These are phyloP conservation scores for Furcifer pardalis DNA, from an alignment of 2,797 vertebrate species.

Conservation along the genomic window DNA sequence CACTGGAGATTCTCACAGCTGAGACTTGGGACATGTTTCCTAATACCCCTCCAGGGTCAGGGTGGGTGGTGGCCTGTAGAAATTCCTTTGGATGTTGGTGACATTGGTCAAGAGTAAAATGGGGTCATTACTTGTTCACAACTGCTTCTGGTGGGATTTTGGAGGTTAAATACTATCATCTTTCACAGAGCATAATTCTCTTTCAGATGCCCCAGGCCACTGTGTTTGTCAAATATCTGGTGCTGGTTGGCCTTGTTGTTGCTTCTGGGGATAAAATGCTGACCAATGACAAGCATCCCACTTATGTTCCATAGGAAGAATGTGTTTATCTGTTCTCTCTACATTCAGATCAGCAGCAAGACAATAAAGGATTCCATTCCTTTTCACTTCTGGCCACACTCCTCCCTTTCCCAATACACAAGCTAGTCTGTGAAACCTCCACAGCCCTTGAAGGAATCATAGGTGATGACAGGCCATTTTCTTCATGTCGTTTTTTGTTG, in stretches of 20 bases:
- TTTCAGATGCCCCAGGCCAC: too few species aligned
- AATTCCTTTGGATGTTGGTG: too few species aligned
- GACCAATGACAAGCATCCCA: neutral
- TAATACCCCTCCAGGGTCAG: too few species aligned
- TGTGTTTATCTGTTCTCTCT: neutral
- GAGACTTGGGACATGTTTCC: too few species aligned
- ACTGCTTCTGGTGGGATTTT: too few species aligned
- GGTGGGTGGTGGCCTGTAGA: too few species aligned
- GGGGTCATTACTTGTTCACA: too few species aligned
- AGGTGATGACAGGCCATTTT: conserved; percentile 45
- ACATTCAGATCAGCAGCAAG: neutral
- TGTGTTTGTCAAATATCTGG: neutral
- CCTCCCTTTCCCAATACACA: conserved; percentile 62
- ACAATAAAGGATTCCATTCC: neutral
- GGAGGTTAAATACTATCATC: too few species aligned
- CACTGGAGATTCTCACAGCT: too few species aligned
- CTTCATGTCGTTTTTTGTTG: conserved; percentile 51
- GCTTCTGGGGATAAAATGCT: neutral
- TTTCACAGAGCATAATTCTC: too few species aligned
- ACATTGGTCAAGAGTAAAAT: too few species aligned
- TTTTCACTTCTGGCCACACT: conserved; percentile 8
- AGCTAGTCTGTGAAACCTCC: conserved; percentile 68
- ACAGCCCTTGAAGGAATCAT: conserved; percentile 40
- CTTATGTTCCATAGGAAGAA: neutral
- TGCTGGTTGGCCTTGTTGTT: neutral